These are phyloP conservation scores for Cheilosia urbana DNA, from an alignment of 2,888 invertebrate species.

Conservation along the genomic window DNA sequence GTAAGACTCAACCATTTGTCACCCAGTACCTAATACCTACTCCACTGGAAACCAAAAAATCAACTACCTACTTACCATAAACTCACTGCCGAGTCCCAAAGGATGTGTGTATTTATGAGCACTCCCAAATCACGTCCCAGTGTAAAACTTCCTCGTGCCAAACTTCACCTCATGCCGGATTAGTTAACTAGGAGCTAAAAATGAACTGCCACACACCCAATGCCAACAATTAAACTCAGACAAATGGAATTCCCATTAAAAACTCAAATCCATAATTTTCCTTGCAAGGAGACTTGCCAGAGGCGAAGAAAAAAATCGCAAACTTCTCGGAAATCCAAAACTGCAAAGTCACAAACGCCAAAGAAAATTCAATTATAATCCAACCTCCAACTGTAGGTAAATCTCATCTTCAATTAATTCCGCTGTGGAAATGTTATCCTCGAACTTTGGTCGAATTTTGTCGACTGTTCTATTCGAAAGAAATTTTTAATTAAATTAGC, in stretches of 20 bases:
- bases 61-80: neutral
- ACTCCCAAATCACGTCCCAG: neutral
- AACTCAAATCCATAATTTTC: conserved; percentile 56
- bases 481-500: conserved; percentile 73
- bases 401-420: conserved; percentile 75
- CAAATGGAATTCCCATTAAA: conserved; percentile 68
- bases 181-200: conserved; percentile 51
- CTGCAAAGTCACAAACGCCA: conserved; percentile 70
- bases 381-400: conserved; percentile 69
- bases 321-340: conserved; percentile 50
- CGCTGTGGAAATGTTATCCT: conserved; percentile 34
- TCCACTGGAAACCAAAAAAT: neutral
- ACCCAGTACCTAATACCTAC: no score
- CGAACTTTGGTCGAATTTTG: conserved; percentile 55
- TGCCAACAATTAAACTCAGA: conserved; percentile 63
- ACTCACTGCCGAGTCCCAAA: neutral
- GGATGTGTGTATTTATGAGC: neutral
- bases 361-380: conserved; percentile 74
- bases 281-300: neutral
- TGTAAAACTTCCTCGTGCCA: neutral
- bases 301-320: neutral
- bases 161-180: conserved; percentile 12
- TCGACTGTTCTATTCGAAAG: conserved; percentile 33
- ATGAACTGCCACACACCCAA: conserved; percentile 25
- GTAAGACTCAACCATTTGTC: no score